These are phyloP conservation scores for Drosophila anomelani DNA, from an alignment of 2,888 invertebrate genomes.

Conservation along the genomic window DNA sequence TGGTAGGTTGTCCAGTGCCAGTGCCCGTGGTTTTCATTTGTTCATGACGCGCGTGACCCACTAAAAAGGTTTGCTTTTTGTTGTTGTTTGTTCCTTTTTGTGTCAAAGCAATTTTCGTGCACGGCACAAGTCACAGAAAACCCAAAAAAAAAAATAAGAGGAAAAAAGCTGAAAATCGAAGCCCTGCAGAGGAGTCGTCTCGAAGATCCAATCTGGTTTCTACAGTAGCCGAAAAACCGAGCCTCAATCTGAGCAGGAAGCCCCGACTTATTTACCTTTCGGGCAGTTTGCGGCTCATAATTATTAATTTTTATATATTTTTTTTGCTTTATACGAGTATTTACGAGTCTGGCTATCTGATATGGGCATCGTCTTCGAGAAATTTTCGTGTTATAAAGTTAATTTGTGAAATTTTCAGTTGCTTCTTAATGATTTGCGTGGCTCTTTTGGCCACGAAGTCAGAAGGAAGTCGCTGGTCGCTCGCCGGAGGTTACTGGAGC, in stretches of 20 bases:
- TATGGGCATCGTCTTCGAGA: slow-evolving; percentile 57
- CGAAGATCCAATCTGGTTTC: slow-evolving; percentile 51
- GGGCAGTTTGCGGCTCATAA: slow-evolving; percentile 77
- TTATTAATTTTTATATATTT: slow-evolving; percentile 62
- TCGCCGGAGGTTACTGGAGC: slow-evolving; percentile 77
- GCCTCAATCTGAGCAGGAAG: slow-evolving; percentile 40
- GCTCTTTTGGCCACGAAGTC: slow-evolving; percentile 45
- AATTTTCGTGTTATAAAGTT: slow-evolving; percentile 80
- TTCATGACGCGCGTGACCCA: slow-evolving; percentile 81
- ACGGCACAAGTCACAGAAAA: slow-evolving; percentile 56
- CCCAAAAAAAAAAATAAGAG: slow-evolving; percentile 2
- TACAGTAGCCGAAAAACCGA: slow-evolving; percentile 48
- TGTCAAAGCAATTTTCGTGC: slow-evolving; percentile 82
- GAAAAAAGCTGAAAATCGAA: slow-evolving; percentile 32
- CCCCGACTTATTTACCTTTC: slow-evolving; percentile 69
- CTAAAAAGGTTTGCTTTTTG: slow-evolving; percentile 54
- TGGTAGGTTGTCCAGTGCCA: slow-evolving; percentile 38
- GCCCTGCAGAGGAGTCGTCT: slow-evolving; percentile 34
- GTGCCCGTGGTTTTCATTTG: slow-evolving; percentile 51
- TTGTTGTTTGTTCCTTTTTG: slow-evolving; percentile 57
- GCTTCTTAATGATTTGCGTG: slow-evolving; percentile 74
- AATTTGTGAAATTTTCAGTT: slow-evolving; percentile 81
- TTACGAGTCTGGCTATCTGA: slow-evolving; percentile 17
- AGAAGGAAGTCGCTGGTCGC: slow-evolving; percentile 70
- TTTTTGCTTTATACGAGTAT: slow-evolving; percentile 11